phyloP scores from a whole-genome alignment of 2,797 vertebrate species.

The Crenichthys baileyi region DNA sequence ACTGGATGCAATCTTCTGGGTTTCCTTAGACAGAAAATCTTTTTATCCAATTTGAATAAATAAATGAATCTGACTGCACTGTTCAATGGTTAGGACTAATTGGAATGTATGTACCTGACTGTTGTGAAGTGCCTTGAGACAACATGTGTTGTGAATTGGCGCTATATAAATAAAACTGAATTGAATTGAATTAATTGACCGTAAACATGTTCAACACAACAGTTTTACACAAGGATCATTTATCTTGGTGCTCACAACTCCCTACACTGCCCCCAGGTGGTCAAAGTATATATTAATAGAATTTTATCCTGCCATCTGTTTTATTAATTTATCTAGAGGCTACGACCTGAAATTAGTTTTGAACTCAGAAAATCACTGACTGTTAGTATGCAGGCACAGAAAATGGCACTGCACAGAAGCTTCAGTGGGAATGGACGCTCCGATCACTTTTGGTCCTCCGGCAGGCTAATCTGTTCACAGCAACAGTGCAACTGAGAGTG shows the following conservation, averaged over 20 bases:
- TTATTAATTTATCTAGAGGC: neutral
- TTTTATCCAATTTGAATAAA: too few relatives aligned
- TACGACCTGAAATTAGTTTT: conserved; percentile 5
- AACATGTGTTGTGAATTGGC: too few relatives aligned
- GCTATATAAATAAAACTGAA: too few relatives aligned
- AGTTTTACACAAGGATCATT: neutral
- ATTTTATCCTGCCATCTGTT: neutral
- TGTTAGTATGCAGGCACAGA: neutral
- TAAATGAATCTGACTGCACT: too few relatives aligned
- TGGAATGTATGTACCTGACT: too few relatives aligned
- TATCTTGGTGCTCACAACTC: neutral
- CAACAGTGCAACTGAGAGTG: neutral
- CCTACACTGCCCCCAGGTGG: neutral
- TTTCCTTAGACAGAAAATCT: too few relatives aligned
- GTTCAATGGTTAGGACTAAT: too few relatives aligned
- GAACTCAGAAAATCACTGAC: neutral
- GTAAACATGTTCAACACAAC: neutral
- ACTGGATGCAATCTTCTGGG: too few relatives aligned
- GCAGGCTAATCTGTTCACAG: conserved; percentile 1
- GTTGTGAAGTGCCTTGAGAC: too few relatives aligned
- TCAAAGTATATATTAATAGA: neutral
- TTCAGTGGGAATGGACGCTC: neutral
- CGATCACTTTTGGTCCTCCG: neutral
- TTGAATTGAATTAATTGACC: too few relatives aligned
- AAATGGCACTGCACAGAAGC: neutral